Evolutionary conservation across 2,797 vertebrate genomes (phyloP).

Genomic region (Macropodus opercularis): DNA sequence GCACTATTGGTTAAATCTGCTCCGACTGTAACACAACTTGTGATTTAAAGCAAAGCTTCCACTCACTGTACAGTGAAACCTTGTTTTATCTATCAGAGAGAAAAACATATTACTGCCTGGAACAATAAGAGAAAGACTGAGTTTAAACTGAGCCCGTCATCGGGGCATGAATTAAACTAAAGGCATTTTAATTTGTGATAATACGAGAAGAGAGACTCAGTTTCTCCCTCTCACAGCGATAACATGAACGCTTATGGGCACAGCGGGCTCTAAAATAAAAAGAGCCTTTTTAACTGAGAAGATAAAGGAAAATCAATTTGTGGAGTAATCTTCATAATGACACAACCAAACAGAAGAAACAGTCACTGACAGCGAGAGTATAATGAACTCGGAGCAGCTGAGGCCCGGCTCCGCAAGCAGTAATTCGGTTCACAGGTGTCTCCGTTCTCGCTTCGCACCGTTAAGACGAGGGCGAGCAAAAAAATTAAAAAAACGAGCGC

Average conservation of each 20-base stretch:
- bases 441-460: slow-evolving; percentile 26
- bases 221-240: slow-evolving; percentile 18
- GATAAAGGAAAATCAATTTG: slow-evolving; percentile 56
- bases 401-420: neutral
- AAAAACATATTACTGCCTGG: slow-evolving; percentile 35
- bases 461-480: slow-evolving; percentile 1
- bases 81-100: slow-evolving; percentile 36
- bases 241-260: slow-evolving; percentile 27
- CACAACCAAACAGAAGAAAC: slow-evolving; percentile 42
- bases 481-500: too few species aligned
- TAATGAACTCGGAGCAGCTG: slow-evolving; percentile 19
- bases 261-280: slow-evolving; percentile 23
- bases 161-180: slow-evolving; percentile 49
- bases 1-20: neutral
- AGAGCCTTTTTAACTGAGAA: slow-evolving; percentile 18
- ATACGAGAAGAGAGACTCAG: slow-evolving; percentile 13
- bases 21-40: neutral
- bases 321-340: slow-evolving; percentile 58
- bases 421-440: slow-evolving; percentile 26
- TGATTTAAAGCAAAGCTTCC: neutral
- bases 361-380: neutral
- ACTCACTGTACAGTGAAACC: slow-evolving; percentile 22
- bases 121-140: slow-evolving; percentile 41
- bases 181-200: slow-evolving; percentile 62
- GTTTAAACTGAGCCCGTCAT: slow-evolving; percentile 41